Evolutionary conservation across 1,140 invertebrate genomes (phyloP).

Genomic region (Hylaeus anthracinus): DNA sequence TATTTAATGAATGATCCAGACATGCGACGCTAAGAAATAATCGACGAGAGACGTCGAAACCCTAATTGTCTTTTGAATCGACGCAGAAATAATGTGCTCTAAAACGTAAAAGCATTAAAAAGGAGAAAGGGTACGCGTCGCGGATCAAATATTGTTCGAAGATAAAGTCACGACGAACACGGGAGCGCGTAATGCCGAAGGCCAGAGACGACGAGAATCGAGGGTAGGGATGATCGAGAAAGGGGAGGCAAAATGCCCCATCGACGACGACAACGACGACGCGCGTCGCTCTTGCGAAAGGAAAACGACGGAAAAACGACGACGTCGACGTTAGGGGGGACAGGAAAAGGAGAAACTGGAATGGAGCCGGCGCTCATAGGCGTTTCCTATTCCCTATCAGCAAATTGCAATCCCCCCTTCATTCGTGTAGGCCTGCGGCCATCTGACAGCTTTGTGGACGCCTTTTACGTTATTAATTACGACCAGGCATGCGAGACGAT

Average conservation of each 20-base stretch:
- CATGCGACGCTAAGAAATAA: too few species aligned
- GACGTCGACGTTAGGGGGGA: not conserved
- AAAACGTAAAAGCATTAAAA: too few species aligned
- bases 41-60: too few species aligned
- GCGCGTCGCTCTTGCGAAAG: not conserved
- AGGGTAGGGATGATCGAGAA: not conserved
- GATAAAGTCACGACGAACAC: slow-evolving; percentile 34
- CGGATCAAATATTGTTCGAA: too few species aligned
- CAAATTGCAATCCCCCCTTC: slow-evolving; percentile 54
- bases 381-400: slow-evolving; percentile 60
- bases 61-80: too few species aligned
- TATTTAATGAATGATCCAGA: too few species aligned
- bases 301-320: not conserved
- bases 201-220: slow-evolving; percentile 54
- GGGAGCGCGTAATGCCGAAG: slow-evolving; percentile 67
- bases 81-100: too few species aligned
- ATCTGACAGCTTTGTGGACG: slow-evolving; percentile 77
- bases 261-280: slow-evolving; percentile 28
- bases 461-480: slow-evolving; percentile 79
- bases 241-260: slow-evolving; percentile 15
- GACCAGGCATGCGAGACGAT: slow-evolving; percentile 79
- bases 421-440: not conserved
- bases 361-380: slow-evolving; percentile 34
- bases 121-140: too few species aligned
- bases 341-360: slow-evolving; percentile 37